phyloP scores from a whole-genome alignment of 1,140 invertebrate species.

The Ephestia elutella region DNA sequence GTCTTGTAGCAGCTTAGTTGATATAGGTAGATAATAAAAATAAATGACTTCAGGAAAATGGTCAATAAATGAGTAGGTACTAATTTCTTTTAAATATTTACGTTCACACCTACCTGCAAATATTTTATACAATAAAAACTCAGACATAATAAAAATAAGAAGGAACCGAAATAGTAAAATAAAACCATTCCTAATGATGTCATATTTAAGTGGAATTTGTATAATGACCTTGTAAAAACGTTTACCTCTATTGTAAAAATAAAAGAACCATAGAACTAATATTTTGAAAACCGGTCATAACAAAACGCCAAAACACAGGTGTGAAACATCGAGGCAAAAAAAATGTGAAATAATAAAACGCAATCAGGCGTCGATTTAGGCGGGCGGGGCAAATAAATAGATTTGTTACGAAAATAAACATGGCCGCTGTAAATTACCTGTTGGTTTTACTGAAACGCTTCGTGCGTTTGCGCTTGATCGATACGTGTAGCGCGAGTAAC shows the following conservation, averaged over 20 bases:
- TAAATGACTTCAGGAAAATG: too few relatives aligned
- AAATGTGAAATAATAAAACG: constrained; percentile 2
- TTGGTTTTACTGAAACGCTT: constrained; percentile 4
- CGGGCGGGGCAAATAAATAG: background rate
- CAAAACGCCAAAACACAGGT: constrained; percentile 4
- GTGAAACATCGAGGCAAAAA: background rate
- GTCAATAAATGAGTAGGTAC: too few relatives aligned
- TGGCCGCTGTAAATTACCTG: constrained; percentile 1
- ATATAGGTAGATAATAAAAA: too few relatives aligned
- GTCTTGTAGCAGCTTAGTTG: too few relatives aligned
- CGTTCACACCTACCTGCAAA: too few relatives aligned
- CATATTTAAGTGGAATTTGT: too few relatives aligned
- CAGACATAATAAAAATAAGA: too few relatives aligned
- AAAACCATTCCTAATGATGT: too few relatives aligned
- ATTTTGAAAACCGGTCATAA: background rate
- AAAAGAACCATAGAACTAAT: background rate
- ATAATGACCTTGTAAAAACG: background rate
- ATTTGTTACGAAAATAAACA: constrained; percentile 5
- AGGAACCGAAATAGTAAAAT: too few relatives aligned
- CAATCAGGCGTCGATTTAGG: constrained; percentile 3
- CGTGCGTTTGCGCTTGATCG: constrained; percentile 4
- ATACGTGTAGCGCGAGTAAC: background rate
- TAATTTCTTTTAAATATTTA: too few relatives aligned
- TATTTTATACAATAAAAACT: too few relatives aligned
- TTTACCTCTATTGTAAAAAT: background rate